Base-by-base conservation (phyloP, 2,113 vertebrate species). In the Galbula dea region DNA sequence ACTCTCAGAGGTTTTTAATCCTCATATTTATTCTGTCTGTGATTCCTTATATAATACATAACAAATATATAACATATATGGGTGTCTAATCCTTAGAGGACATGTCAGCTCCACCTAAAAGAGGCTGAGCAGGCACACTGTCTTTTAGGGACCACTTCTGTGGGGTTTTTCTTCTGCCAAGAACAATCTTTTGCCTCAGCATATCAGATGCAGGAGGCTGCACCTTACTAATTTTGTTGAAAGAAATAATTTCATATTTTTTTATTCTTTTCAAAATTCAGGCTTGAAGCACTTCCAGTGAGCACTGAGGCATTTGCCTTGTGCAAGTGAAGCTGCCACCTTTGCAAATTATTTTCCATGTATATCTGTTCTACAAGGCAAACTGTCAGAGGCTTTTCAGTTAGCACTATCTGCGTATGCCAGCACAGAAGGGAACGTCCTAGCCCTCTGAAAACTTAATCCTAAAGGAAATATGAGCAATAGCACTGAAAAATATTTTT, bases 41-140 rank as follows among this genome's bases (percentile, higher is more conserved):
- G 39, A 75, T 72, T 82, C 7, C 45, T 83, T 86, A 63, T 87
- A 63, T 76, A 88, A 95, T 77, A 83, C n/a, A n/a, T n/a, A n/a
- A n/a, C n/a, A n/a, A n/a, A 89, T 30, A 69, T 37, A 55, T 68
- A n/a, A 82, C 75, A 91, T 15, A 48, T 61, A 76, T 30, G 62
- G 61, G 61, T 85, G n/a, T 43, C 62, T 91, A 85, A 91, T 83
- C 72, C 71, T 68, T 61, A 34, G 24, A 65, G 79, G 58, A 69
- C 75, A 63, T 34, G 39, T 57, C 75, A 83, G 24, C 36, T 57
- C 66, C 45, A 12, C 45, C 58, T 88, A 57, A 79, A 85, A 46
- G 39, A 82, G 58, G 37, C 17, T 87, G 43, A 91, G 34, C 23
- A 71, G 45, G 27, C 73, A 87, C 34, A 29, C 37, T 71, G 18